Percentiles rank a stretch among this genome's conserved stretches.
Conservation (phyloP, 2,888 invertebrate species). For the Drosophila infuscata region DNA sequence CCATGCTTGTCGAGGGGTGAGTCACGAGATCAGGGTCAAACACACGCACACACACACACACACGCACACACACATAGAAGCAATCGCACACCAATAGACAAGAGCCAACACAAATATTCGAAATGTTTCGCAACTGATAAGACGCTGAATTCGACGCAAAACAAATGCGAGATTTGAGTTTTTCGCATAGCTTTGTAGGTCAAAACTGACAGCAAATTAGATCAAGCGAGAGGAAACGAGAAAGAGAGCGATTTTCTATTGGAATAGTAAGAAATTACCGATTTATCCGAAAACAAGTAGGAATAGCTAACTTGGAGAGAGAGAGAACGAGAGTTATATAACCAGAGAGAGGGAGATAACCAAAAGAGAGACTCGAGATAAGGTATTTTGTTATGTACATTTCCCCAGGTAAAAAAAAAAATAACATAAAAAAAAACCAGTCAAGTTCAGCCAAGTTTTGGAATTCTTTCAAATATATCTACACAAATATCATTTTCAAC, state of each 20-base stretch:
- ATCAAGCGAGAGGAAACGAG: neutral
- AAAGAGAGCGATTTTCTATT: neutral
- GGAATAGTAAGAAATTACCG: neutral
- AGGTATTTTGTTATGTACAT: neutral
- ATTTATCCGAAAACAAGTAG: neutral
- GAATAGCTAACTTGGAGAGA: neutral
- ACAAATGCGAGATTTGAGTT: slow-evolving; percentile 11
- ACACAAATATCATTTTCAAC: neutral
- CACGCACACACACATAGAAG: neutral
- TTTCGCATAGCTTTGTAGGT: neutral
- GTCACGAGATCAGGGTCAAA: slow-evolving; percentile 43
- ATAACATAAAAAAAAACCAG: neutral
- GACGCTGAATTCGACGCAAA: slow-evolving; percentile 7
- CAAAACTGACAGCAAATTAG: neutral
- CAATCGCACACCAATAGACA: neutral
- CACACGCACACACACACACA: neutral
- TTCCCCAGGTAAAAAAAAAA: neutral
- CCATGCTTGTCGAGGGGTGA: slow-evolving; percentile 83
- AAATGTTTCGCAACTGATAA: slow-evolving; percentile 55
- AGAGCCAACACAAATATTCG: slow-evolving; percentile 25
- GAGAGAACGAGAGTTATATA: neutral
- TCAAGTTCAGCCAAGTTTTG: neutral
- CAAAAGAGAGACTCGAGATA: neutral
- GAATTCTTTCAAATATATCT: neutral
- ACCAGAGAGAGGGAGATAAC: neutral